Evolutionary conservation across 2,888 invertebrate genomes (phyloP).

Genomic region (Selenia dentaria): DNA sequence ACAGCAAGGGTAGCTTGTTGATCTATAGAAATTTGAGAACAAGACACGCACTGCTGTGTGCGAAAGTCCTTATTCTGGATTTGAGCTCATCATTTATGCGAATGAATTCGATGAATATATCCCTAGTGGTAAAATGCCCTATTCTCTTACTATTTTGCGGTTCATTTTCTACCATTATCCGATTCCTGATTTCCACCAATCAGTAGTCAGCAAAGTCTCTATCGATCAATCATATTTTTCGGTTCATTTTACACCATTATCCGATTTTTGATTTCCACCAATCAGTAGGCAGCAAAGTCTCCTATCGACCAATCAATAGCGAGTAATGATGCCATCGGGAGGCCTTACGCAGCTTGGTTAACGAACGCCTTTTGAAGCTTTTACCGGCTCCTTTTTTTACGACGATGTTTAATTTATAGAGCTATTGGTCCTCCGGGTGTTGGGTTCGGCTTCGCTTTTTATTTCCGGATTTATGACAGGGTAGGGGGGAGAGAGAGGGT

Average conservation of each 20-base stretch:
- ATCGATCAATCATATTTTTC: constrained; percentile 19
- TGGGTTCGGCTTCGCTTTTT: constrained; percentile 9
- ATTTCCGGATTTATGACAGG: constrained; percentile 16
- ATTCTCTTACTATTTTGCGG: no score
- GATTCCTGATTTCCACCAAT: constrained; percentile 4
- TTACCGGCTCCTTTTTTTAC: constrained; percentile 11
- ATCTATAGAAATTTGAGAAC: no score
- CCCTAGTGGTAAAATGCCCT: no score
- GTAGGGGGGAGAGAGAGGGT: constrained; percentile 1
- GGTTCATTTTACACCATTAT: neutral
- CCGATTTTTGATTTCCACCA: neutral
- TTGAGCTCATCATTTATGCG: no score
- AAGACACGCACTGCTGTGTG: no score
- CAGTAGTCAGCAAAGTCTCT: constrained; percentile 2
- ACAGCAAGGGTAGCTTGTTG: no score
- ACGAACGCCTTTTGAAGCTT: constrained; percentile 23
- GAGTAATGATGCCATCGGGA: constrained; percentile 20
- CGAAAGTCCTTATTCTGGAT: no score
- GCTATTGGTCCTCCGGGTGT: constrained; percentile 17
- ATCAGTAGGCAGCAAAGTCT: constrained; percentile 6
- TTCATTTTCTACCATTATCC: neutral
- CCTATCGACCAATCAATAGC: constrained; percentile 18
- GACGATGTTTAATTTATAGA: constrained; percentile 16
- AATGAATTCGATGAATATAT: no score
- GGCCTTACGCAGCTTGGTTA: constrained; percentile 11